These are phyloP conservation scores for Ophiothrix spiculata DNA, from an alignment of 35 echinoderm and acorn worm species.

Conservation along the genomic window DNA sequence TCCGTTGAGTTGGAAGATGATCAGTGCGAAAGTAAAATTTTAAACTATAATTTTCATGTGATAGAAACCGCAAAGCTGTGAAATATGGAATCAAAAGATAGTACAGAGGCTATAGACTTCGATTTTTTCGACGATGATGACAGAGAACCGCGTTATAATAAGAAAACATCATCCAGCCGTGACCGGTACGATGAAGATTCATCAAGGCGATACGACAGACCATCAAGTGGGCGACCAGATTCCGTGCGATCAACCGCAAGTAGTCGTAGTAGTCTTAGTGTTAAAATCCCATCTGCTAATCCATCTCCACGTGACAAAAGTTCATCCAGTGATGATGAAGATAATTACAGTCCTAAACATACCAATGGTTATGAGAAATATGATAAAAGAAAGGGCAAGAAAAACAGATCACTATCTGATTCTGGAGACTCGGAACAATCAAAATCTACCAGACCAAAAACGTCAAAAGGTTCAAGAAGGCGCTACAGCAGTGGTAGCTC, in stretches of 20 bases:
- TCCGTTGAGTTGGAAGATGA: not conserved
- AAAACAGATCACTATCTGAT: not conserved
- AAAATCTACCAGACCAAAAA: slow-evolving; percentile 28
- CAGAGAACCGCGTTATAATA: not conserved
- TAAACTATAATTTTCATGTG: not conserved
- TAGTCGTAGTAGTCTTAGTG: slow-evolving; percentile 71
- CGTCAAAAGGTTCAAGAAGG: slow-evolving; percentile 14
- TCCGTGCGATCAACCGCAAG: slow-evolving; percentile 56
- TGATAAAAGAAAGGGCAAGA: not conserved
- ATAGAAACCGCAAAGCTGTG: not conserved
- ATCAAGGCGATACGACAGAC: no score
- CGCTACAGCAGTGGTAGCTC: slow-evolving; percentile 26
- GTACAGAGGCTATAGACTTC: slow-evolving; percentile 72
- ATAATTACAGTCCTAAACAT: slow-evolving; percentile 18
- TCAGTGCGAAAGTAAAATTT: not conserved
- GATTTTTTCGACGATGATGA: slow-evolving; percentile 79
- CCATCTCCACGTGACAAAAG: slow-evolving; percentile 33
- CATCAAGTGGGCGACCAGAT: not conserved
- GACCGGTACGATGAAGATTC: not conserved
- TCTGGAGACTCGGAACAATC: slow-evolving; percentile 2
- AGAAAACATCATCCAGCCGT: not conserved
- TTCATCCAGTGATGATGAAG: not conserved
- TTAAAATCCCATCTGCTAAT: slow-evolving; percentile 68
- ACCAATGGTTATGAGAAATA: not conserved
- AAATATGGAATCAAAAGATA: slow-evolving; percentile 44